Conservation (phyloP, 2,113 vertebrate genomes). For the Girardinichthys multiradiatus region DNA sequence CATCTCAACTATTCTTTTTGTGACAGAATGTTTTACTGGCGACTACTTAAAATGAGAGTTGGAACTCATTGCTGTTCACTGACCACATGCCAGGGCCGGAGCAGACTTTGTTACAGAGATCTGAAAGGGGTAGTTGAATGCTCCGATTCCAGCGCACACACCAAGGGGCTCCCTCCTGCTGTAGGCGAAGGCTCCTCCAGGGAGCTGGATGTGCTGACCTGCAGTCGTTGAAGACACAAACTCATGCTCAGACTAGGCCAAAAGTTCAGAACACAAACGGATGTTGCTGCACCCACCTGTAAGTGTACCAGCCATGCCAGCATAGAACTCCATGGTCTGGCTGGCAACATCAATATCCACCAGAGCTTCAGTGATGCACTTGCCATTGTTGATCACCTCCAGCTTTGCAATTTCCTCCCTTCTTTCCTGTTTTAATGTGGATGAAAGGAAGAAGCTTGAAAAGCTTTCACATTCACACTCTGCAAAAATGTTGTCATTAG, state of each 20-base stretch:
- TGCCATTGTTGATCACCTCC: constrained; percentile 96
- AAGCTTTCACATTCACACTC: constrained; percentile 2
- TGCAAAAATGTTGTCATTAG: too few species aligned
- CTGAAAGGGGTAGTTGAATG: constrained; percentile 95
- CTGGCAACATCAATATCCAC: constrained; percentile 87
- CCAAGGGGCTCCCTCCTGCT: constrained; percentile 92
- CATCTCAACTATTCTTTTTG: too few species aligned
- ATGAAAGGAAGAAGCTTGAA: neutral
- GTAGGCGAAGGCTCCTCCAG: constrained; percentile 90
- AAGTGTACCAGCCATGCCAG: constrained; percentile 89
- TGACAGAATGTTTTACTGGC: neutral
- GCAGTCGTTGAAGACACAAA: neutral
- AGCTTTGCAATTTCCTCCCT: constrained; percentile 87
- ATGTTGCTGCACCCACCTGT: constrained; percentile 78
- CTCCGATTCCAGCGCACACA: constrained; percentile 94
- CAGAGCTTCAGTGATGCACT: constrained; percentile 90
- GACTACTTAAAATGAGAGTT: neutral
- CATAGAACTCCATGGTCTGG: constrained; percentile 92
- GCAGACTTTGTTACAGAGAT: constrained; percentile 90
- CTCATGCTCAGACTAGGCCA: neutral
- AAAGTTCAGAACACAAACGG: neutral
- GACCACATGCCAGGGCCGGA: constrained; percentile 94
- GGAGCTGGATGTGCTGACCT: constrained; percentile 96
- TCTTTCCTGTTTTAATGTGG: constrained; percentile 81
- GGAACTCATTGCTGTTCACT: constrained; percentile 19